Conservation (phyloP, 2,888 invertebrate genomes). For the Byasa hedistus region DNA sequence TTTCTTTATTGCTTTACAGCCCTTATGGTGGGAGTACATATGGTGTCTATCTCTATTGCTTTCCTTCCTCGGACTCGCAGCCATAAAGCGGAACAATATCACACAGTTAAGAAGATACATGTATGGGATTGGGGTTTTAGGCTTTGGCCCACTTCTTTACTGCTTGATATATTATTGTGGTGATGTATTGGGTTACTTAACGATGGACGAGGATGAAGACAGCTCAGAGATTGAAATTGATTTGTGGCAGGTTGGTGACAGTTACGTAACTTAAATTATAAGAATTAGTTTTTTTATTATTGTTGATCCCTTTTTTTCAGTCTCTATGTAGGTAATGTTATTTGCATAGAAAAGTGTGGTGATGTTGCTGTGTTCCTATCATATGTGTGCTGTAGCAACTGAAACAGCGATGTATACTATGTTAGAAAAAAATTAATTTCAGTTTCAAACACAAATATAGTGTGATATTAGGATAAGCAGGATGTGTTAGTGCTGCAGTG, state of each 20-base stretch:
- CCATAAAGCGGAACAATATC: slow-evolving; percentile 91
- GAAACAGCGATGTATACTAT: no score
- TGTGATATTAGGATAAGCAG: no score
- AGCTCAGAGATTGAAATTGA: slow-evolving; percentile 81
- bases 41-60: slow-evolving; percentile 93
- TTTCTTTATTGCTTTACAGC: slow-evolving; percentile 67
- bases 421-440: no score
- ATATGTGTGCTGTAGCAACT: no score
- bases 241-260: slow-evolving; percentile 87
- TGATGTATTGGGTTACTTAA: slow-evolving; percentile 90
- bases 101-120: slow-evolving; percentile 88
- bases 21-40: slow-evolving; percentile 95
- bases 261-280: background rate
- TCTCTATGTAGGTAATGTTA: no score
- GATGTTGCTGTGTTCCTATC: no score
- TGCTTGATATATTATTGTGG: slow-evolving; percentile 90
- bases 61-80: slow-evolving; percentile 91
- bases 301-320: no score
- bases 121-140: slow-evolving; percentile 84
- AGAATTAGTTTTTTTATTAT: no score
- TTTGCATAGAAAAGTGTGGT: no score
- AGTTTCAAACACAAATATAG: no score
- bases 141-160: slow-evolving; percentile 89
- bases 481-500: no score
- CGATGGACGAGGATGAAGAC: slow-evolving; percentile 75